These are phyloP conservation scores for Lepidothrix coronata DNA, from an alignment of 2,113 vertebrate species.

Conservation along the genomic window DNA sequence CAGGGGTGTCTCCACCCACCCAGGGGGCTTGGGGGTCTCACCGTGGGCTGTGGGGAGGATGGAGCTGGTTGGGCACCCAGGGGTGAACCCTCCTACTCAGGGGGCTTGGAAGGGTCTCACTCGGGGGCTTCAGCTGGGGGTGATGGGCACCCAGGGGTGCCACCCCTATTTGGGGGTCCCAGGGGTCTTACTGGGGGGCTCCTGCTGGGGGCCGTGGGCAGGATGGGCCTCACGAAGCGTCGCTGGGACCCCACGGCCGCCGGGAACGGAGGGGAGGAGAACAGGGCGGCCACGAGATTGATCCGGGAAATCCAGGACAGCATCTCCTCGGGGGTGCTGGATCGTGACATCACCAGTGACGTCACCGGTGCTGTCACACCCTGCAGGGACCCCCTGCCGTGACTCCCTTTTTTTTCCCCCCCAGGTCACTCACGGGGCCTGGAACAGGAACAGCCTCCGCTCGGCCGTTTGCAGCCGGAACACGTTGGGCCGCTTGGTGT, in stretches of 20 bases:
- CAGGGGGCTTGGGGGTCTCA: not conserved
- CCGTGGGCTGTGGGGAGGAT: not conserved
- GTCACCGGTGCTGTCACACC: not conserved
- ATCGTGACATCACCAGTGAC: not conserved
- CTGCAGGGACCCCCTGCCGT: not conserved
- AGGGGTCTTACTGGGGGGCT: not conserved
- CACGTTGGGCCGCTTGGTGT: constrained; percentile 88
- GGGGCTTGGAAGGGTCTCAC: too few relatives aligned
- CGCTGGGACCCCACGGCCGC: constrained; percentile 88
- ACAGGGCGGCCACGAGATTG: constrained; percentile 80
- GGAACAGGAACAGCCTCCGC: constrained; percentile 81
- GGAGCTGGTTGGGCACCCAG: too few relatives aligned
- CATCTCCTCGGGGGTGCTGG: constrained; percentile 77
- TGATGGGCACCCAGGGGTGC: not conserved
- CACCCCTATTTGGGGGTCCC: not conserved
- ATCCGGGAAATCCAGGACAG: constrained; percentile 87
- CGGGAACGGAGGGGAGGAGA: constrained; percentile 88
- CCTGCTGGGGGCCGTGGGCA: constrained; percentile 61
- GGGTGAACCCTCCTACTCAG: too few relatives aligned
- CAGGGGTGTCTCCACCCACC: too few relatives aligned
- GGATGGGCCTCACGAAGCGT: constrained; percentile 84
- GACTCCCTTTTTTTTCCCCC: too few relatives aligned
- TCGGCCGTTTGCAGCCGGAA: constrained; percentile 90
- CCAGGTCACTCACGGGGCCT: not conserved
- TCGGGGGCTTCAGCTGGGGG: too few relatives aligned